A percentile compares a stretch with the other conserved stretches of the same genome.
Evolutionary conservation across 2,888 invertebrate genomes (phyloP).

Genomic region (Tigriopus californicus): DNA sequence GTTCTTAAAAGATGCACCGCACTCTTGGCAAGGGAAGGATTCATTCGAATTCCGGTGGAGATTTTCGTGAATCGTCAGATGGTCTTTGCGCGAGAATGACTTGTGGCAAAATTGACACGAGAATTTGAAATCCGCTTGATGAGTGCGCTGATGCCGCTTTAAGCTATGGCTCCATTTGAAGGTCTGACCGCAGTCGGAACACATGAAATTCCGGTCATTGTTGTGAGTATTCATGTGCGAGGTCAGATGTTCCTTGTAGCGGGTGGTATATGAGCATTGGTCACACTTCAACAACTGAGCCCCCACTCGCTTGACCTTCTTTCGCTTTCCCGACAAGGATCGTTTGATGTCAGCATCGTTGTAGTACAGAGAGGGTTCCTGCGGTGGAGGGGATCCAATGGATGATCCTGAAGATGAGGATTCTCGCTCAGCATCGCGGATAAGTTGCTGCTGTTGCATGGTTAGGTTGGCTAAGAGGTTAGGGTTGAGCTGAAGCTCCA

Average conservation of each 20-base stretch:
- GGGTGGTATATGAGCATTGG: constrained; percentile 11
- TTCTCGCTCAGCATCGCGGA: background rate
- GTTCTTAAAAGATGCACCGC: constrained; percentile 13
- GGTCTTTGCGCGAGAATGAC: constrained; percentile 13
- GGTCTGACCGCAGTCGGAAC: constrained; percentile 11
- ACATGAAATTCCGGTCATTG: constrained; percentile 8
- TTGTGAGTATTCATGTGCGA: constrained; percentile 14
- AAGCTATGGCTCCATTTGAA: constrained; percentile 15
- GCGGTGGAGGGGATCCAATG: background rate
- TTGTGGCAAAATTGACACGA: constrained; percentile 11
- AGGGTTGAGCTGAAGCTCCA: background rate
- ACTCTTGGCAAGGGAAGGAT: constrained; percentile 9
- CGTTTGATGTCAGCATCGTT: background rate
- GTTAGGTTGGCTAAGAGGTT: background rate
- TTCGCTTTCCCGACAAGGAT: background rate
- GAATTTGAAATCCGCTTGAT: background rate
- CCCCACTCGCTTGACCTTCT: constrained; percentile 11
- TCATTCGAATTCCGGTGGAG: background rate
- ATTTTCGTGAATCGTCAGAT: constrained; percentile 12
- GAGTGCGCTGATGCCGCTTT: constrained; percentile 12
- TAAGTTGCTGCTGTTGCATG: background rate
- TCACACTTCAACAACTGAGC: constrained; percentile 8
- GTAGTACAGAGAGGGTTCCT: background rate
- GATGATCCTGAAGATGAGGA: background rate
- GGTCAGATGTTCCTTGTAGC: constrained; percentile 14